Base-by-base conservation (phyloP, 2,797 vertebrate genomes). In the Smutsia gigantea region DNA sequence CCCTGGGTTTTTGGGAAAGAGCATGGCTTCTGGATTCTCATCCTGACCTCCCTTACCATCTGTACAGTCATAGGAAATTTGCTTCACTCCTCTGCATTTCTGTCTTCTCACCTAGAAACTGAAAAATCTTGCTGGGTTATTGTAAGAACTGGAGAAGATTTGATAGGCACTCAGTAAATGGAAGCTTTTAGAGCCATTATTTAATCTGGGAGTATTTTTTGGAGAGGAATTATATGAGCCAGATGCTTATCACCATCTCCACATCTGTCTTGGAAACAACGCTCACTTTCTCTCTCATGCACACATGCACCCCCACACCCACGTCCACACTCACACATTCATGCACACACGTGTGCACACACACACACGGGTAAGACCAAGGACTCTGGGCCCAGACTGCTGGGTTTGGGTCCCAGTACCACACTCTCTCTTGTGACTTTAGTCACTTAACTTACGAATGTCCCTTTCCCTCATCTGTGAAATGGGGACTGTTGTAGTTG, bases 71-170 rank as follows among this genome's bases (percentile, higher is more conserved):
- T 11, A 46, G 31, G 31, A 34, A 61, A 27, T 59, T 88, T 14
- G 9, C 39, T n/a, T 91, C 64, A 25, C 25, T n/a, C 7, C 51
- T 74, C 42, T n/a, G 79, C 66, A 18, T 84, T 82, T 94, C 59
- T 49, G 0, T 75, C 71, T 68, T 64, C 46, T 86, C 37, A 51
- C 23, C 2, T 57, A 39, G 13, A 23, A n/a, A 21, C 31, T 23
- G 34, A 66, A 86, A 89, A 21, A 15, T 5, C 19, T 74, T 31
- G 5, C 31, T 51, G 8, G 49, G 34, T 66, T 51, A 21, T 23
- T 37, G 4, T 53, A 89, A 51, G 59, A 72, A 55, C 57, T 59
- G 39, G 75, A 31, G 68, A 77, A 34, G 63, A 79, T 61, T 49
- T 72, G 19, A 21, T 3, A 29, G 23, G 8, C 5, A 5, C 57